These are phyloP conservation scores for Rousettus leschenaultii DNA, from an alignment of 2,113 vertebrate genomes.

Conservation along the genomic window DNA sequence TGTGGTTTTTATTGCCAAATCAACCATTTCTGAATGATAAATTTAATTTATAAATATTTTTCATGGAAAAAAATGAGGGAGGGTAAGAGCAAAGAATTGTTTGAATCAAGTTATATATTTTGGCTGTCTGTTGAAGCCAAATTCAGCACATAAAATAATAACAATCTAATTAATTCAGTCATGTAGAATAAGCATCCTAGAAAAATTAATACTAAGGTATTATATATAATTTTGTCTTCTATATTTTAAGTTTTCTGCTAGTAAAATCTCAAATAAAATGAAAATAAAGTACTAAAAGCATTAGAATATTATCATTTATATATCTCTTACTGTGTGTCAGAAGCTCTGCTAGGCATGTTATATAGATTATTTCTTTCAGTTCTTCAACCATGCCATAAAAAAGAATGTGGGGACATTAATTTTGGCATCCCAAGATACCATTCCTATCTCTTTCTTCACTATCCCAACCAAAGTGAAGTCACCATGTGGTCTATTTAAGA, in stretches of 20 bases:
- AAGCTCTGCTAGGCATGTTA: background rate
- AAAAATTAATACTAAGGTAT: background rate
- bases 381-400: background rate
- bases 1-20: background rate
- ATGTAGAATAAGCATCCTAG: background rate
- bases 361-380: background rate
- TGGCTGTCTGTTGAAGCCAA: background rate
- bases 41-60: conserved; percentile 15
- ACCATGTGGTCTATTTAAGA: background rate
- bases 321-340: background rate
- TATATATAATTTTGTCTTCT: background rate
- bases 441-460: background rate
- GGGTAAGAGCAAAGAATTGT: background rate
- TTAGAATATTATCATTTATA: background rate
- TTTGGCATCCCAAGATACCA: background rate
- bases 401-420: background rate
- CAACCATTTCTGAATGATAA: background rate
- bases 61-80: background rate
- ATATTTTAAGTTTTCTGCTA: background rate
- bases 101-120: background rate
- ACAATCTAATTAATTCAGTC: background rate
- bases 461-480: background rate
- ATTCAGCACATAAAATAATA: background rate
- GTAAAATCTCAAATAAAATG: background rate
- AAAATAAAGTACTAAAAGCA: background rate